phyloP scores from a whole-genome alignment of 53 echinoderm and acorn worm species.

The Pentamera pediparva region DNA sequence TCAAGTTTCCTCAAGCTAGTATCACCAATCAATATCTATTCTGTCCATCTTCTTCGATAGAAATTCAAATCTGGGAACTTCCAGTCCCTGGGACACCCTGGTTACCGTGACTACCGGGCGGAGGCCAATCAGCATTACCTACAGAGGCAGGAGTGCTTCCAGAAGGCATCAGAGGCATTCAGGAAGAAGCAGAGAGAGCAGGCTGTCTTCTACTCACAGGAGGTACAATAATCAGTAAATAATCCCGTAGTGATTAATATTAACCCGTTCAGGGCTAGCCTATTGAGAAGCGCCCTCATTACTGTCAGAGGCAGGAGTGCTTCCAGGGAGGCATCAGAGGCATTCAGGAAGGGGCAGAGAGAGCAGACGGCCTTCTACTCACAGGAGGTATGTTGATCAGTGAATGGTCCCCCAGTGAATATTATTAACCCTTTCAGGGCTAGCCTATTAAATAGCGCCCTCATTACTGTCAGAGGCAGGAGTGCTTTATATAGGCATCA shows the following conservation, averaged over 20 bases:
- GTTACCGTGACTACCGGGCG: constrained; percentile 79
- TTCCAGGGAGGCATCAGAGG: constrained; percentile 81
- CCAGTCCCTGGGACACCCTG: constrained; percentile 68
- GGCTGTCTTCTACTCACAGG: constrained; percentile 70
- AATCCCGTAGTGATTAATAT: no score
- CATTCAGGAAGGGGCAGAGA: constrained; percentile 58
- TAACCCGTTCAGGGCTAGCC: no score
- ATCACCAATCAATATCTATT: neutral
- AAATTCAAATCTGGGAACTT: constrained; percentile 29
- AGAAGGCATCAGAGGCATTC: constrained; percentile 81
- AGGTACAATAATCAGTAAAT: no score
- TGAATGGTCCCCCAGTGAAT: no score
- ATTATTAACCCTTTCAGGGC: no score
- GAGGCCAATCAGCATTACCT: constrained; percentile 74
- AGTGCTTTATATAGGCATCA: constrained; percentile 81
- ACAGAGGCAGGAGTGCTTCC: constrained; percentile 70
- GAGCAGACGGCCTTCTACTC: constrained; percentile 71
- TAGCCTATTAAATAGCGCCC: no score
- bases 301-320: constrained; percentile 64
- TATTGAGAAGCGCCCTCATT: no score
- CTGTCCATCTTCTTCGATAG: neutral
- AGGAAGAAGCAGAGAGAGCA: constrained; percentile 54
- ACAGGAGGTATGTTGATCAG: constrained; percentile 84
- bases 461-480: constrained; percentile 69
- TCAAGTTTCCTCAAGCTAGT: neutral